Conservation (phyloP, 2,888 invertebrate genomes). For the Drosophila limbata region DNA sequence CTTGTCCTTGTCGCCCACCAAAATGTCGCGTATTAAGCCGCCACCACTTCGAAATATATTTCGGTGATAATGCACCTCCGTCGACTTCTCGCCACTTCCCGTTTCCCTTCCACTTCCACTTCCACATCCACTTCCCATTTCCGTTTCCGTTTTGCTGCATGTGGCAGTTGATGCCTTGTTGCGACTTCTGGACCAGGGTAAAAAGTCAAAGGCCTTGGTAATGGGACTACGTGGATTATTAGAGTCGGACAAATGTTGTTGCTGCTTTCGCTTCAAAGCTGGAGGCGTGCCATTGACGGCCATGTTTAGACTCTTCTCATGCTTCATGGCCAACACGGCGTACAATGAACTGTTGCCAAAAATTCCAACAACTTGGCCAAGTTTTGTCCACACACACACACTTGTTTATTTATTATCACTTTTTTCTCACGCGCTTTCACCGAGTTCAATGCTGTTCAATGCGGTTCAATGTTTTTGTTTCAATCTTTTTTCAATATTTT, state of each 20-base stretch:
- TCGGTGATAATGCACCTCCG: conserved; percentile 79
- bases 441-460: conserved; percentile 27
- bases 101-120: conserved; percentile 17
- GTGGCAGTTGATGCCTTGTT: conserved; percentile 58
- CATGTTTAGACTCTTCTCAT: conserved; percentile 70
- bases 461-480: conserved; percentile 24
- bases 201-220: conserved; percentile 84
- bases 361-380: not conserved
- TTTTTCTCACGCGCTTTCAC: conserved; percentile 7
- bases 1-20: conserved; percentile 82
- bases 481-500: conserved; percentile 6
- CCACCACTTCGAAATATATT: conserved; percentile 84
- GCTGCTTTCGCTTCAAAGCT: conserved; percentile 44
- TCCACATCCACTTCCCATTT: conserved; percentile 9
- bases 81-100: conserved; percentile 23
- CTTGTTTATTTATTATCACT: conserved; percentile 11
- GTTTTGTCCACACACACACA: conserved; percentile 30
- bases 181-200: conserved; percentile 83
- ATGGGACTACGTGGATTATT: conserved; percentile 81
- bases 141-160: conserved; percentile 14
- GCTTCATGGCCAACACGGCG: conserved; percentile 74
- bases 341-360: conserved; percentile 45
- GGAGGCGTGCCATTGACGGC: conserved; percentile 47
- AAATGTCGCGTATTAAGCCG: conserved; percentile 82
- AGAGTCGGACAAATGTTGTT: conserved; percentile 43